Evolutionary conservation across 2,113 vertebrate genomes (phyloP), one percentile per base, ranked within the genome.

Genomic region (Catagonus wagneri): DNA sequence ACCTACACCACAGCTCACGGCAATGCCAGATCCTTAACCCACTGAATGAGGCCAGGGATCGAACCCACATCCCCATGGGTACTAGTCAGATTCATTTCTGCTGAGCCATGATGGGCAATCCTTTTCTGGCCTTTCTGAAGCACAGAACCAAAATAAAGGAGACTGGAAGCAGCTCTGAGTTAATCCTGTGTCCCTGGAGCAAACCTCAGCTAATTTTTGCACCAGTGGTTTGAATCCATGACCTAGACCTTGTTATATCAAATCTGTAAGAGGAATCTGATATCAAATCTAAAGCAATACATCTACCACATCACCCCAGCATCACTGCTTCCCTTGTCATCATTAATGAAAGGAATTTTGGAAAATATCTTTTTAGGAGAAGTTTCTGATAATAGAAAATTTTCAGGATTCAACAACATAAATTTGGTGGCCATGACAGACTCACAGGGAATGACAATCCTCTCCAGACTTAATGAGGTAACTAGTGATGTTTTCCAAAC

Each of bases 141-240:
- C 11, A 81, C 13, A 54, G 36, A 63, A 83, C 22, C 29, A 87
- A 85, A 94, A 68, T 29, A 72, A 87, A 63, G 50, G 6, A 52
- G 23, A 13, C 78, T 85, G 25, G 12, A 29, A 92, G 52, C 22
- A 29, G 44, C 17, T 92, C 25, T 80, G 50, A 90, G 54, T 95
- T 83, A 94, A 89, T 78, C 61, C 32, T 79, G 1, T 75, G 50
- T 90, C 56, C 32, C 83, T 32, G 83, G 52, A 96, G 74, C 39
- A 97, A 85, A 88, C 13, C 58, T 69, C 84, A 71, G 65, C 36
- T 93, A 89, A 94, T 89, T 94, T 50, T 93, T 96, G 22, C 44
- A 90, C 44, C 50, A 72, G 34, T 39, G 63, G 2, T 66, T 90
- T 98, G 83, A 93, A 83, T 66, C 12, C 27, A 88, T 83, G 58